phyloP scores from a whole-genome alignment of 2,888 invertebrate species.

The Drosophila imparisetae region DNA sequence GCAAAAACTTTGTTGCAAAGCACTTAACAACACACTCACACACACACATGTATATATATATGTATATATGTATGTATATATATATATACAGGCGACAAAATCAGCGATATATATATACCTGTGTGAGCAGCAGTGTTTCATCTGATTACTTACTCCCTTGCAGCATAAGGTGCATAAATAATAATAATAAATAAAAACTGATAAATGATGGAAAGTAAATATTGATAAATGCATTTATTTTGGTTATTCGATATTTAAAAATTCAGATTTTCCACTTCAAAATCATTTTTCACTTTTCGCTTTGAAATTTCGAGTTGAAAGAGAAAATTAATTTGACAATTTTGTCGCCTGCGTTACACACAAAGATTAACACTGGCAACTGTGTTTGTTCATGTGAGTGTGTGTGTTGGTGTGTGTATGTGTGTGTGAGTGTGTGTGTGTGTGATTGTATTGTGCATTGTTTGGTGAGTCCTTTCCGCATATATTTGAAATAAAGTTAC shows the following conservation, averaged over 20 bases:
- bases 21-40: slow-evolving; percentile 63
- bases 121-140: no score
- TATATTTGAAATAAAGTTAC: slow-evolving; percentile 79
- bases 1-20: slow-evolving; percentile 77
- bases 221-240: background rate
- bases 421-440: slow-evolving; percentile 26
- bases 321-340: background rate
- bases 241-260: background rate
- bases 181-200: background rate
- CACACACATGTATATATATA: slow-evolving; percentile 1
- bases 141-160: no score
- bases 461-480: slow-evolving; percentile 77
- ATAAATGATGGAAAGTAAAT: background rate
- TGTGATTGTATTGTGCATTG: slow-evolving; percentile 63
- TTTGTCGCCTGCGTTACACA: slow-evolving; percentile 47
- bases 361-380: slow-evolving; percentile 38
- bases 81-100: slow-evolving; percentile 36
- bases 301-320: background rate
- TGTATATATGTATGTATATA: slow-evolving; percentile 4
- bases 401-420: slow-evolving; percentile 25
- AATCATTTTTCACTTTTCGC: background rate
- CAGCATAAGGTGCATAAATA: background rate
- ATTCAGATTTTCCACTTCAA: background rate
- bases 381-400: slow-evolving; percentile 1
- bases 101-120: no score